Percentiles rank a stretch among this genome's conserved stretches.
Conservation (phyloP, 2,888 invertebrate species). For the Drosophila neonasuta region DNA sequence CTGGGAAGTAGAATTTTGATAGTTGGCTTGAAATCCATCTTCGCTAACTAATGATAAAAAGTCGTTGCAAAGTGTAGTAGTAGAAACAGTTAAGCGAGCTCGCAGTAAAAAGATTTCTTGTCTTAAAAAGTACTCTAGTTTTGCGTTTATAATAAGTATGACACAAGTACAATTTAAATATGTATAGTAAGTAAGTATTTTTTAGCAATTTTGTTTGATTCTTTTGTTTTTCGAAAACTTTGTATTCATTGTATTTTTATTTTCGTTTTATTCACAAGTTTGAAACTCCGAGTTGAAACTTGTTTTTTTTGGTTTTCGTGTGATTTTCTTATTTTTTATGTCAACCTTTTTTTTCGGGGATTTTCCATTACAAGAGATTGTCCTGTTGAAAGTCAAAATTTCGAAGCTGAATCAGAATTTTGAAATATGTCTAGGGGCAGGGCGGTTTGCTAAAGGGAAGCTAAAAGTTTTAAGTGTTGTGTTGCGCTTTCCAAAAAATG, state of each 20-base stretch:
- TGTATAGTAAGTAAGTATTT: constrained; percentile 9
- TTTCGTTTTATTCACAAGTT: constrained; percentile 46
- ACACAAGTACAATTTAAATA: constrained; percentile 41
- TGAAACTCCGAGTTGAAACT: constrained; percentile 66
- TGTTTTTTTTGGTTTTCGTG: constrained; percentile 42
- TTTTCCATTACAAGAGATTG: constrained; percentile 63
- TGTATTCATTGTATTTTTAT: constrained; percentile 13
- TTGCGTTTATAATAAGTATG: constrained; percentile 43
- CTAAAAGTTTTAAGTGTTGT: constrained; percentile 30
- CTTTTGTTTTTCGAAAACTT: constrained; percentile 19
- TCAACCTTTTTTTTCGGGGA: constrained; percentile 30
- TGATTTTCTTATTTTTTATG: constrained; percentile 12
- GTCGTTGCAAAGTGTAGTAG: constrained; percentile 39
- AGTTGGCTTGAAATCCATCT: constrained; percentile 20
- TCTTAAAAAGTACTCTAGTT: constrained; percentile 44
- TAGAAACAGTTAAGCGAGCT: constrained; percentile 34
- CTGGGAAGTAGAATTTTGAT: constrained; percentile 20
- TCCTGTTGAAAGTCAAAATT: constrained; percentile 61
- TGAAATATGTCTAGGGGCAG: background rate
- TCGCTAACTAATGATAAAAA: constrained; percentile 41
- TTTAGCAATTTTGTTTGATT: constrained; percentile 22
- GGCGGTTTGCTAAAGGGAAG: constrained; percentile 3
- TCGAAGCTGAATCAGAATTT: constrained; percentile 15
- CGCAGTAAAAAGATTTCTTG: constrained; percentile 48
- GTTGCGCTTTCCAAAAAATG: constrained; percentile 51